phyloP scores from a whole-genome alignment of 2,888 invertebrate genomes.

The Pedicia rivosa region DNA sequence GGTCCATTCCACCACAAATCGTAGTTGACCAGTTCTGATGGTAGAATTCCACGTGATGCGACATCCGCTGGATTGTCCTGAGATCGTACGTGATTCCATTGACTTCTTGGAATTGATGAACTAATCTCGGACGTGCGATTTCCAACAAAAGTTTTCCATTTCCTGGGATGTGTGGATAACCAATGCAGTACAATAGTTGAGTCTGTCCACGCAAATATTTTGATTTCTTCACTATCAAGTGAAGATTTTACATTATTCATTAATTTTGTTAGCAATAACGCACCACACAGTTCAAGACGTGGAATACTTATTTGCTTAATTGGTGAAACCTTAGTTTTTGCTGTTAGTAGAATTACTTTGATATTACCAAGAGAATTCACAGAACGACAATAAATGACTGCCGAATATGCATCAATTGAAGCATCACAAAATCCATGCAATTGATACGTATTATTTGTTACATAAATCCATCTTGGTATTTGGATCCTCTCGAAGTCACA shows the following conservation, averaged over 20 bases:
- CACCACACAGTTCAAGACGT: slow-evolving; percentile 11
- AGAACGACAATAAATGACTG: slow-evolving; percentile 7
- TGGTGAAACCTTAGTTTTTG: slow-evolving; percentile 11
- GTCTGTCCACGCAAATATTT: slow-evolving; percentile 11
- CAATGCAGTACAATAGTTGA: slow-evolving; percentile 13
- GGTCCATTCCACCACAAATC: slow-evolving; percentile 5
- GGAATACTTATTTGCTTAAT: slow-evolving; percentile 9
- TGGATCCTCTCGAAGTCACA: not conserved
- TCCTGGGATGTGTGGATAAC: slow-evolving; percentile 11
- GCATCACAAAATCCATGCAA: slow-evolving; percentile 7
- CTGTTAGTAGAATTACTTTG: slow-evolving; percentile 1
- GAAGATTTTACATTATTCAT: not conserved
- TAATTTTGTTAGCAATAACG: slow-evolving; percentile 6
- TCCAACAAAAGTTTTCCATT: slow-evolving; percentile 15
- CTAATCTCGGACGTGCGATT: slow-evolving; percentile 13
- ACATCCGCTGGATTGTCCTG: slow-evolving; percentile 12
- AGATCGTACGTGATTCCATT: slow-evolving; percentile 11
- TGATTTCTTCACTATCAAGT: too few relatives aligned
- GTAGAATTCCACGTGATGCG: slow-evolving; percentile 9
- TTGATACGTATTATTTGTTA: not conserved
- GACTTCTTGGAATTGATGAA: slow-evolving; percentile 2
- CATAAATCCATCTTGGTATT: not conserved
- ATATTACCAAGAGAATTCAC: not conserved
- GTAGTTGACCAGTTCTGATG: slow-evolving; percentile 8
- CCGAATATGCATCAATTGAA: slow-evolving; percentile 6